Evolutionary conservation across 2,113 vertebrate genomes (phyloP).

Genomic region (Tupaia tana): DNA sequence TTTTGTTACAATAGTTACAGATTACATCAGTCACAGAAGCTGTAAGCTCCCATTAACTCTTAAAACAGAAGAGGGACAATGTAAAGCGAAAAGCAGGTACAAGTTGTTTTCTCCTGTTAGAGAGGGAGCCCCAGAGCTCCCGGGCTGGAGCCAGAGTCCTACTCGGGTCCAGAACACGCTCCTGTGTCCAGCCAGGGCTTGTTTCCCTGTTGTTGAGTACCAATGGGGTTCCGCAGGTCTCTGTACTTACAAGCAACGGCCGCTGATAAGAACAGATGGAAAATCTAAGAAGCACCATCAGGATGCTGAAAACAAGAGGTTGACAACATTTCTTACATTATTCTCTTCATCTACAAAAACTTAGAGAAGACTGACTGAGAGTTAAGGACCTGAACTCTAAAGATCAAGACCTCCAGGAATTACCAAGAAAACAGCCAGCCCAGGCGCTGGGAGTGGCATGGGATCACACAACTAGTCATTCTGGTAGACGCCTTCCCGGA

Average conservation of each 20-base stretch:
- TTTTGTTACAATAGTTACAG: no score
- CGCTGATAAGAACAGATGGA: background rate
- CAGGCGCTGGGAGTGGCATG: background rate
- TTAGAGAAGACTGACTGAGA: background rate
- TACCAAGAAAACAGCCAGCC: background rate
- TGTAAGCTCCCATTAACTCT: no score
- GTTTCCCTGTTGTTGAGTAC: accelerated
- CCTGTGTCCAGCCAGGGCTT: accelerated
- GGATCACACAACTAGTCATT: background rate
- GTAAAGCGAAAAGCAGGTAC: no score
- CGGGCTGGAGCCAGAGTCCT: no score
- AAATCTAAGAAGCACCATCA: accelerated
- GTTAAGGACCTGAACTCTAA: no score
- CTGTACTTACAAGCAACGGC: background rate
- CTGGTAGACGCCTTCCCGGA: no score
- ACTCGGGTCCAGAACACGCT: accelerated
- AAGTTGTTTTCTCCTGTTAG: no score
- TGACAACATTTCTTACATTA: accelerated
- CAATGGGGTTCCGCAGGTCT: accelerated
- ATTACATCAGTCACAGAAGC: no score
- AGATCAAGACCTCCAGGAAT: background rate
- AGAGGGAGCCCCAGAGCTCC: no score
- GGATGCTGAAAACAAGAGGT: accelerated
- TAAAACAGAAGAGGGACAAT: no score
- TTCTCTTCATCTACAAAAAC: accelerated